Conservation (phyloP, 2,797 vertebrate genomes). For the Gallirallus australis region DNA sequence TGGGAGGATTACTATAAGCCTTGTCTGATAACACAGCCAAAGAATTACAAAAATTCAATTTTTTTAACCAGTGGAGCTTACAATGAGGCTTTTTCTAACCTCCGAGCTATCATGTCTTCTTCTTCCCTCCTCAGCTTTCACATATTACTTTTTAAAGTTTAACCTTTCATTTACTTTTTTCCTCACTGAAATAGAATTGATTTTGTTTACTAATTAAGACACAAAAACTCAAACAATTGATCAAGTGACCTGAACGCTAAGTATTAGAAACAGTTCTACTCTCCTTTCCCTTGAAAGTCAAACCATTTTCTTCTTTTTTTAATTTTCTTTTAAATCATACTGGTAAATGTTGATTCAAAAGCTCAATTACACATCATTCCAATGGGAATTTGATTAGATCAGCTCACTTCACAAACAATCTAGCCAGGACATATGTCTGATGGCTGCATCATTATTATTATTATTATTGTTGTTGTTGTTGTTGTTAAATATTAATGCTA, state of each 20-base stretch:
- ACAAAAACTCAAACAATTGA: neutral
- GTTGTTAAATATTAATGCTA: neutral
- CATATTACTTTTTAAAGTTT: neutral
- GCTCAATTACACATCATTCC: neutral
- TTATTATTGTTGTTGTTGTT: too few species aligned
- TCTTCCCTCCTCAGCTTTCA: neutral
- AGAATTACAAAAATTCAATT: constrained; percentile 50
- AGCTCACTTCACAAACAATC: neutral
- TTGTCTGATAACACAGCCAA: constrained; percentile 27
- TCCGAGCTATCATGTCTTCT: neutral
- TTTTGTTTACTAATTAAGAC: neutral
- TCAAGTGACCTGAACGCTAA: neutral
- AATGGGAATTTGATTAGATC: neutral
- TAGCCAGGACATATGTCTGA: neutral
- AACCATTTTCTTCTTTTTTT: neutral
- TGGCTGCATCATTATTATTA: neutral
- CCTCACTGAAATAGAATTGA: neutral
- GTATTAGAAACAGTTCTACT: neutral
- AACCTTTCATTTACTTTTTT: neutral
- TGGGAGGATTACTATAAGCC: constrained; percentile 53
- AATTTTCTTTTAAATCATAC: neutral
- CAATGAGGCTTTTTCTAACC: constrained; percentile 3
- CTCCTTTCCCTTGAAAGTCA: neutral
- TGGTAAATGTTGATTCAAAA: neutral
- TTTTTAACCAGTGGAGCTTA: constrained; percentile 54